Base-by-base conservation (phyloP, 2,797 vertebrate genomes). In the Phataginus tetradactyla region DNA sequence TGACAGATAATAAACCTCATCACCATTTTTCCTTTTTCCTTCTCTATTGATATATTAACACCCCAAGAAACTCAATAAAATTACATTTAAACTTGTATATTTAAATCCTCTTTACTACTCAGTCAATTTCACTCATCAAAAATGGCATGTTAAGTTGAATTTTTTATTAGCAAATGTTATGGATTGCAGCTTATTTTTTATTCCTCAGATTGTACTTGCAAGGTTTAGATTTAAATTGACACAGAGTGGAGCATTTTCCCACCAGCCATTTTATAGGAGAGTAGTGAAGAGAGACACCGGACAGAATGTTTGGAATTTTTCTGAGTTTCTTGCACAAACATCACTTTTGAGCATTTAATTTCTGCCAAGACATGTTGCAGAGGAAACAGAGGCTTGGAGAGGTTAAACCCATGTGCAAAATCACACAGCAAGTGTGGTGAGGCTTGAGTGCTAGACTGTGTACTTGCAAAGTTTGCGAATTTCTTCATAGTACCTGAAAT, bases 41-140 rank as follows among this genome's bases (percentile, higher is more conserved):
- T 90, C 66, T 96, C 49, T 91, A 89, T 27, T 80, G n/a, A 93
- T 81, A 95, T 66, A 80, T 89, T 90, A 95, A 32, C 55, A 81
- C n/a, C 96, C 12, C 83, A 61, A 66, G 95, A 78, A 34, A 66
- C 53, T 95, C 89, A 93, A 69, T 88, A 90, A 90, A 96, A 94
- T 95, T 93, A 75, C 20, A 90, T 84, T 93, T 72, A 83, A 92
- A 87, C 63, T 91, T 49, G 39, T 51, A 93, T 91, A 94, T 39
- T 96, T 95, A 85, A 91, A 83, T 88, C 18, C 77, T 84, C 59
- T 92, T 88, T 91, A 89, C 29, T 53, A 86, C 39, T 66, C 37
- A 77, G 78, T 72, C 72, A 92, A 23, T 89, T 95, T 84, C 63
- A 95, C 68, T 95, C 53, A 32, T 84, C 34, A 97, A 96, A 97